Evolutionary conservation across 2,797 vertebrate species (phyloP), one percentile per base, ranked within the genome.

Genomic region (Spheniscus humboldti): DNA sequence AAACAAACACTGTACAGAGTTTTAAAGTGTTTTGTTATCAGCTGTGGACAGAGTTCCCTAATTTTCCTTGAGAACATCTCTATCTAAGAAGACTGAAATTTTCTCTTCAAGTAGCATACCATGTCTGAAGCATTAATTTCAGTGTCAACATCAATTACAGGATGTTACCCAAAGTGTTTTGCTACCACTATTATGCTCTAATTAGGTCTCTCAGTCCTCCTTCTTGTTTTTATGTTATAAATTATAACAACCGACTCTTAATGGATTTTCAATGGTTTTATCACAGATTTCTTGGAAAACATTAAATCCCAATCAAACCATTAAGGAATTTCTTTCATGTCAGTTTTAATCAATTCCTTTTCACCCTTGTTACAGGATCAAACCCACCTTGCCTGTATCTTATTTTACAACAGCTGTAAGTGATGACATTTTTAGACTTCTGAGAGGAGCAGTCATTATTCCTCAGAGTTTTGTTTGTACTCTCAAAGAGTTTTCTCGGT

Each of bases 361-460:
- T 73, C 90, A 93, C 63, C 71, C 67, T 84, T 91, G n/a, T 63
- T 76, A 77, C 17, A 31, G n/a, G 77, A 92, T 92, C 88, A 93
- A 94, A 82, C 35, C 47, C 33, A 53, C 52, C 52, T 62, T 27
- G 7, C 33, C 47, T 79, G 16, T 57, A 56, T 47, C 15, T 87
- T 83, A 76, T 89, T 95, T 95, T 90, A 76, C 60, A 93, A 59
- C 47, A 93, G 37, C 71, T 92, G 47, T 73, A 90, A 71, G 53
- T 87, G 59, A 18, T 86, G 74, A 88, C 67, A 87, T 93, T 95
- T 94, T 79, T 74, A 76, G 71, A 77, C 55, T 69, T 79, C 80
- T 86, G 71, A 85, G 73, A 86, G 23, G 10, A 93, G 28, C 25
- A 92, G 56, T n/a, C 50, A 69, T 84, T 69, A 85, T 71, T 95